Evolutionary conservation across 92 coral and sea anemone species (phyloP), one percentile per base, ranked within the genome.

Genomic region (Paragorgia papillata): DNA sequence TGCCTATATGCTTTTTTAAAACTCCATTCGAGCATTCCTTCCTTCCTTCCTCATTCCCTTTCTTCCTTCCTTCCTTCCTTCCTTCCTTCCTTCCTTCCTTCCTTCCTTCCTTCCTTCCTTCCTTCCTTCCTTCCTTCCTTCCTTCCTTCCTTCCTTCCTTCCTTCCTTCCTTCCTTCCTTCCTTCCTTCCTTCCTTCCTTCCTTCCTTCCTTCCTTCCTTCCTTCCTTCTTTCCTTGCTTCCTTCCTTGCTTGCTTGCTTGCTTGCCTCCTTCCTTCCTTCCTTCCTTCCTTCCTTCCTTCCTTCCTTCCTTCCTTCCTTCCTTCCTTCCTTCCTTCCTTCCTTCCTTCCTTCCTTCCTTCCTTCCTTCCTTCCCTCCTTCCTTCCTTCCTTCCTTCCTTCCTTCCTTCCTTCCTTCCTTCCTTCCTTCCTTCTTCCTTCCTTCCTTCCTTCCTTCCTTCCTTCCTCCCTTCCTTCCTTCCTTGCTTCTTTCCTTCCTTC

Each of bases 131-230:
- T 56, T 56, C 3, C 62, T 56, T 56, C 30, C 62, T 22, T 14
- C 15, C 62, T 56, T 13, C 31, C 31, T 56, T 56, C 62, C 62
- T 56, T 56, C 62, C 62, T 56, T 56, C 62, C 62, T 56, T 56
- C 62, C 62, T 56, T 56, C 62, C 62, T 56, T 22, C 62, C 62
- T 56, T 56, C 62, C 62, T 56, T 56, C 62, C 62, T 56, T 22
- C 62, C 62, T 56, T 22, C 62, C 62, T 56, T 56, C 58, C 62
- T 56, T 56, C 62, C 62, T 56, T 56, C 62, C 62, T 56, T 56
- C 62, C 62, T 56, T 56, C 62, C 62, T 56, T 56, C 62, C 62
- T 56, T 56, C 62, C 62, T 56, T 56, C 62, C 62, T 56, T 56
- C 62, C 62, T 56, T 46, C 53, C n/a, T 46, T 46, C 53, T 15